Conservation (phyloP, 2,888 invertebrate species). For the Limnephilus auricula region DNA sequence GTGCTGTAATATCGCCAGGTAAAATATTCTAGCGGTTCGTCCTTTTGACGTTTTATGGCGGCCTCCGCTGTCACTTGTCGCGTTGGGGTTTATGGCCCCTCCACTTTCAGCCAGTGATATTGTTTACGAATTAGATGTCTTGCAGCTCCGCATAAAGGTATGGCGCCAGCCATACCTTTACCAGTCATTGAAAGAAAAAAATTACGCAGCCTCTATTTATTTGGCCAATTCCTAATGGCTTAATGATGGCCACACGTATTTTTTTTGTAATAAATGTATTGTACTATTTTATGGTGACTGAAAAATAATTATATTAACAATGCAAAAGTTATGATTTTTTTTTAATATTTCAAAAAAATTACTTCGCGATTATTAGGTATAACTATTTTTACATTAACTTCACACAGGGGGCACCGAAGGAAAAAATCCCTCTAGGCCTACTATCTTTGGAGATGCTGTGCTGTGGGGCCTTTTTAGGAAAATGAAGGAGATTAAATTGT, state of each 20-base stretch:
- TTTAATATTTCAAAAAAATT: background rate
- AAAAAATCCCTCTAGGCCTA: too few relatives aligned
- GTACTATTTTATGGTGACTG: too few relatives aligned
- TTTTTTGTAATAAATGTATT: background rate
- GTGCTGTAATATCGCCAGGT: background rate
- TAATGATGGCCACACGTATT: background rate
- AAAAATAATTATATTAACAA: too few relatives aligned
- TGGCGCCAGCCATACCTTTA: slow-evolving; percentile 44
- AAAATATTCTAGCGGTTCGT: slow-evolving; percentile 5
- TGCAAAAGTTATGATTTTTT: background rate
- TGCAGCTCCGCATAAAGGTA: background rate
- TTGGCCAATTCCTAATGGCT: background rate
- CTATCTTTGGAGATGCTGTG: too few relatives aligned
- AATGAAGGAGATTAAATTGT: too few relatives aligned
- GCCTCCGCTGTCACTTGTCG: background rate
- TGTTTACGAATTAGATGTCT: background rate
- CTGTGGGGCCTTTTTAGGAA: too few relatives aligned
- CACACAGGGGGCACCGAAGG: too few relatives aligned
- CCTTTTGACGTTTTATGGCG: slow-evolving; percentile 20
- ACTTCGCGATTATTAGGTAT: too few relatives aligned
- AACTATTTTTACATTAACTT: too few relatives aligned
- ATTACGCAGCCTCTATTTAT: background rate
- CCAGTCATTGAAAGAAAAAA: slow-evolving; percentile 6
- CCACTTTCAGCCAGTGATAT: background rate
- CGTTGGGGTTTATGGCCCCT: slow-evolving; percentile 8